A percentile compares a stretch with the other conserved stretches of the same genome.
phyloP scores from a whole-genome alignment of 2,888 invertebrate genomes.

The Scaptomyza cyrtandrae region DNA sequence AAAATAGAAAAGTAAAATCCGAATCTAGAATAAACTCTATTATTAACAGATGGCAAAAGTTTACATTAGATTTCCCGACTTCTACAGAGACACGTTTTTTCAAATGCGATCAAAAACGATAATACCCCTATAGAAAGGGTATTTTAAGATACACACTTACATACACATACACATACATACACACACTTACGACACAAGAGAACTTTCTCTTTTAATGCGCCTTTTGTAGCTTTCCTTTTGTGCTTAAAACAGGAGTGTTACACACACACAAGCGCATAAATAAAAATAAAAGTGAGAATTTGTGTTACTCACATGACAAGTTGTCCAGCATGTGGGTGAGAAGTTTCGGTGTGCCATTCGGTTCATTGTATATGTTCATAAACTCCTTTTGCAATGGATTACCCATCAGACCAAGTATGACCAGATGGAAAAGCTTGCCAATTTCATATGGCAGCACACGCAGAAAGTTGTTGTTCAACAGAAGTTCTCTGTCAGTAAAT shows the following conservation, averaged over 20 bases:
- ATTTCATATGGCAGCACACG: constrained; percentile 97
- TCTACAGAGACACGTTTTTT: not conserved
- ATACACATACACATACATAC: constrained; percentile 1
- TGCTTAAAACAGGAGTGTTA: constrained; percentile 28
- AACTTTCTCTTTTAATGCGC: constrained; percentile 76
- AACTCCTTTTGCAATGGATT: constrained; percentile 98
- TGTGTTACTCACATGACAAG: constrained; percentile 91
- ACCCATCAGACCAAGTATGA: constrained; percentile 95
- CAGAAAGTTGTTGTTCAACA: constrained; percentile 96
- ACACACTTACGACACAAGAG: constrained; percentile 17
- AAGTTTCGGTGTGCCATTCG: constrained; percentile 97
- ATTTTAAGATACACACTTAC: constrained; percentile 9
- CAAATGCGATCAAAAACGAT: not conserved
- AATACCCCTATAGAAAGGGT: constrained; percentile 17
- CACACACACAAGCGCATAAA: constrained; percentile 11
- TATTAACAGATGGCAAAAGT: not conserved
- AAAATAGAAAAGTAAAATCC: not conserved
- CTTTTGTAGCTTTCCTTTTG: constrained; percentile 75
- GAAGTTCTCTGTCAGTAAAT: constrained; percentile 92
- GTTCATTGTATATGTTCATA: constrained; percentile 95
- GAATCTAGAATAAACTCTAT: not conserved
- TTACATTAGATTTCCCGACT: too few species aligned
- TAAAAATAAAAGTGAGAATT: constrained; percentile 24
- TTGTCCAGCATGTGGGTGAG: constrained; percentile 97
- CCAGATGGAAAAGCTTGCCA: constrained; percentile 98